Evolutionary conservation across 2,113 vertebrate species (phyloP), one percentile per base, ranked within the genome.

Genomic region (Callospermophilus lateralis): DNA sequence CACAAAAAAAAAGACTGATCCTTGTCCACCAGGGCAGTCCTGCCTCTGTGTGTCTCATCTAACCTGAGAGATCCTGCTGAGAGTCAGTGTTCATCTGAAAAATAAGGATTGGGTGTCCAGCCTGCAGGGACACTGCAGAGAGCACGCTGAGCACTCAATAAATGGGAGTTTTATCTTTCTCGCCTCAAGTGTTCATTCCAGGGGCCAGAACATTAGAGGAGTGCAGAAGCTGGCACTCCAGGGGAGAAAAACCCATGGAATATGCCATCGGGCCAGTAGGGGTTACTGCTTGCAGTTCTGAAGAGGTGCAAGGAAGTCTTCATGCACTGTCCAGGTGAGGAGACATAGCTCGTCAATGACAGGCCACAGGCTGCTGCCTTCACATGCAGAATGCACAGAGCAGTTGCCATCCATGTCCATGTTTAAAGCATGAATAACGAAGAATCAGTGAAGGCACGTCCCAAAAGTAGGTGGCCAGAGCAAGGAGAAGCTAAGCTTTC

Each of bases 211-310:
- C 1, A 11, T 45, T 6, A 48, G 51, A 34, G 4, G 16, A 22
- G 65, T 42, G 30, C 0, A 15, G 34, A 58, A 39, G 68, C 20
- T 58, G 1, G 4, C 10, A 1, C 32, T 28, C 6, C 2, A 2
- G 19, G 17, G 39, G 34, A 9, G 32, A 84, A 61, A 1, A 19
- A 34, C 15, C 53, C 5, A 30, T 0, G 1, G 34, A 26, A 37
- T 24, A 30, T 24, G 58, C 53, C 39, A 0, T 24, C 1, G 0
- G 8, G 15, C 22, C 30, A 16, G 45, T 12, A 20, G 51, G 2
- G 1, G 22, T 22, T 53, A 16, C 24, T 9, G 6, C 51, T 86
- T 17, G 0, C 30, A 86, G 73, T 4, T 32, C 61, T 26, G 13
- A 68, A n/a, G 58, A 84, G n/a, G 28, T 19, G 10, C 26, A 1